phyloP scores from a whole-genome alignment of 2,888 invertebrate genomes.

The Plagodis dolabraria region DNA sequence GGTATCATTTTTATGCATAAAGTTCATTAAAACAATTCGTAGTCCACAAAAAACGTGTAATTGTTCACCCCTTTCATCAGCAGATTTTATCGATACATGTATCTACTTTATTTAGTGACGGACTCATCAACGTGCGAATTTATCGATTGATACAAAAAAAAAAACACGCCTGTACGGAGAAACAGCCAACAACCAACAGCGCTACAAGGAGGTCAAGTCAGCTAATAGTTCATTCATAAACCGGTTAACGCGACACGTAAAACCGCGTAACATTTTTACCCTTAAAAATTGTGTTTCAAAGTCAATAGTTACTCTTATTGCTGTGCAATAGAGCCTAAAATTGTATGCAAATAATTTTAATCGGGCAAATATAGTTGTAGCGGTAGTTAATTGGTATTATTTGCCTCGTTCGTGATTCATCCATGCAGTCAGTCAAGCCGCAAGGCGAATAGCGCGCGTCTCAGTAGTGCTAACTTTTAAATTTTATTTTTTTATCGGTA shows the following conservation, averaged over 20 bases:
- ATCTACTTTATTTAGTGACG: conserved; percentile 15
- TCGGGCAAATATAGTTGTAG: conserved; percentile 58
- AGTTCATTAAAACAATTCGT: too few relatives aligned
- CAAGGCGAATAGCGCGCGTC: conserved; percentile 60
- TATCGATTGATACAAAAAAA: conserved; percentile 21
- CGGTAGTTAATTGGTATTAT: conserved; percentile 76
- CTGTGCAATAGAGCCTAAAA: conserved; percentile 49
- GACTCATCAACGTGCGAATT: background rate
- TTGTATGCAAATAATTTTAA: conserved; percentile 50
- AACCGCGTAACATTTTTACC: conserved; percentile 51
- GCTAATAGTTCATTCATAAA: conserved; percentile 58
- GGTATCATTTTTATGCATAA: background rate
- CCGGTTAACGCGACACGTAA: conserved; percentile 53
- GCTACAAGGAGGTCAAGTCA: conserved; percentile 37
- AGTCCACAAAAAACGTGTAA: too few relatives aligned
- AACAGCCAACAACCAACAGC: conserved; percentile 15
- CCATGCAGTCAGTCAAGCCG: conserved; percentile 69
- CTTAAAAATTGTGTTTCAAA: conserved; percentile 26
- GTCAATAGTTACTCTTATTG: conserved; percentile 39
- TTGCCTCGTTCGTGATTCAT: conserved; percentile 79
- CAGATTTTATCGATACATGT: too few relatives aligned
- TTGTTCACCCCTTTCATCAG: too few relatives aligned
- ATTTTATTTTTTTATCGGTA: conserved; percentile 53
- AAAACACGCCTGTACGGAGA: conserved; percentile 7
- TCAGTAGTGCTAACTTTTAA: conserved; percentile 48